Percentiles rank a stretch among this genome's conserved stretches.
Conservation (phyloP, 2,888 invertebrate species). For the Anodontia alba region DNA sequence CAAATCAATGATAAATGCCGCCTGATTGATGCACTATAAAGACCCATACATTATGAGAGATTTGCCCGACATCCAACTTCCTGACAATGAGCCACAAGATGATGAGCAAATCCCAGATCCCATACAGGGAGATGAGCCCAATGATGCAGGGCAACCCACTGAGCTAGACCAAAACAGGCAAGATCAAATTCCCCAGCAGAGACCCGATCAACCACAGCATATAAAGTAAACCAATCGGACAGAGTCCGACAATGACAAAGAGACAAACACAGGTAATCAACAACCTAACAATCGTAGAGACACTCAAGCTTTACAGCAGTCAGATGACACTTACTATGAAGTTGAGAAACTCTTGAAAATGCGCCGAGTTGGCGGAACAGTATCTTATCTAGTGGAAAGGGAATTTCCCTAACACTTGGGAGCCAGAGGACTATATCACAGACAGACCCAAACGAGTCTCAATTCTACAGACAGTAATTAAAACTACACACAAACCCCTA, state of each 20-base stretch:
- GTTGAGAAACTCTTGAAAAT: conserved; percentile 4
- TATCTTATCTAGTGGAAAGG: conserved; percentile 11
- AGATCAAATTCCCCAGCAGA: neutral
- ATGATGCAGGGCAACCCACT: neutral
- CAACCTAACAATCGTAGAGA: too few species aligned
- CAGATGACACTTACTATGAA: conserved; percentile 1
- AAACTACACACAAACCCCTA: neutral
- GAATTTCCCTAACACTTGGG: neutral
- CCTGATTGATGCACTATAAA: neutral
- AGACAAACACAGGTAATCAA: too few species aligned
- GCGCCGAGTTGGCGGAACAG: neutral
- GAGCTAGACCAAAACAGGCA: neutral
- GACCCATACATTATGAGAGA: conserved; percentile 18
- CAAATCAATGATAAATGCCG: neutral
- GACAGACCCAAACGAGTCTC: conserved; percentile 1
- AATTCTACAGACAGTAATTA: neutral
- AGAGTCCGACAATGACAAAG: neutral
- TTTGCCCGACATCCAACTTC: conserved; percentile 50
- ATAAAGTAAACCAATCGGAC: neutral
- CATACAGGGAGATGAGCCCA: neutral
- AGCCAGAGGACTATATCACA: conserved; percentile 9
- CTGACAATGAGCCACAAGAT: too few species aligned
- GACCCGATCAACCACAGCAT: neutral
- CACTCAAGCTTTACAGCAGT: neutral
- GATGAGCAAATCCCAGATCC: neutral